Evolutionary conservation across 1,140 invertebrate species (phyloP).

Genomic region (Drosophila persimilis): DNA sequence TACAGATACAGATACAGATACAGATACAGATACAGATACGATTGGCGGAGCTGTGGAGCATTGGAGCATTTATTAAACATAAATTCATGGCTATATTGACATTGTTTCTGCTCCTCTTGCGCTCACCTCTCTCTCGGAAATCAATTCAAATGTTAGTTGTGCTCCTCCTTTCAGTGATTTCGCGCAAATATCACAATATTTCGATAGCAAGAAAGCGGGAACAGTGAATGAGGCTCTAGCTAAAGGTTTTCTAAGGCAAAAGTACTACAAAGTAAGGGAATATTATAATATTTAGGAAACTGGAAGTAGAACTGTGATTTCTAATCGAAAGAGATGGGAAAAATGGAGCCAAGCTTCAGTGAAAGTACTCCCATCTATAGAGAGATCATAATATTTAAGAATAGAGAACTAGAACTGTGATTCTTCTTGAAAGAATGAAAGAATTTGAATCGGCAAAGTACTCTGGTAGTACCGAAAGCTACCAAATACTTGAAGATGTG

Average conservation of each 20-base stretch:
- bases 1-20: not conserved
- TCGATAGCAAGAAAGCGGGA: not conserved
- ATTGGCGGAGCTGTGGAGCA: not conserved
- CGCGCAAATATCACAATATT: not conserved
- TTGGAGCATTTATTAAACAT: slow-evolving; percentile 68
- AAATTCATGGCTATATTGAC: slow-evolving; percentile 61
- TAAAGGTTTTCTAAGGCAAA: not conserved
- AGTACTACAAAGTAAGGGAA: no score
- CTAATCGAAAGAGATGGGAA: no score
- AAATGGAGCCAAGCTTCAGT: no score
- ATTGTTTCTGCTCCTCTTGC: slow-evolving; percentile 14
- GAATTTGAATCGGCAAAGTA: no score
- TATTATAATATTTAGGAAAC: no score
- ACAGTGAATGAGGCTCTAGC: not conserved
- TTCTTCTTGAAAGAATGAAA: no score
- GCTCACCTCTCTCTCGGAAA: slow-evolving; percentile 22
- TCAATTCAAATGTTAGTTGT: slow-evolving; percentile 58
- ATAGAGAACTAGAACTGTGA: no score
- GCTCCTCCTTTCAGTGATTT: slow-evolving; percentile 25
- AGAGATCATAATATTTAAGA: no score
- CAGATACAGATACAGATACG: not conserved
- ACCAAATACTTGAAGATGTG: no score
- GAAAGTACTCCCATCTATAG: no score
- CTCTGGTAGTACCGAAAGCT: no score
- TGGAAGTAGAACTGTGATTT: no score